Percentiles rank a stretch among this genome's conserved stretches.
These are phyloP conservation scores for Oxytorus armatus DNA, from an alignment of 2,888 invertebrate genomes.

Conservation along the genomic window DNA sequence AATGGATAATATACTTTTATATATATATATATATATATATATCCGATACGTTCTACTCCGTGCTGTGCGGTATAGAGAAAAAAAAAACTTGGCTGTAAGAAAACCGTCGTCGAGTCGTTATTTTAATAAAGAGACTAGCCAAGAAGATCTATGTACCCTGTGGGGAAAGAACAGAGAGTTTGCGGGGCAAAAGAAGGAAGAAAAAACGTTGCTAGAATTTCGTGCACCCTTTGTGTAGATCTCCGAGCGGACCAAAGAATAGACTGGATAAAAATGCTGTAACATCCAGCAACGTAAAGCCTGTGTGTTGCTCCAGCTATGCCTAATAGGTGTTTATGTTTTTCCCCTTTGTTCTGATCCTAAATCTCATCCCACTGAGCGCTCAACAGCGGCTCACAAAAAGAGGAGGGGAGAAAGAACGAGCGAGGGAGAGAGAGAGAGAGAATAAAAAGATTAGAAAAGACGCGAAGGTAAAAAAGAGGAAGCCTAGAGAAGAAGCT, in stretches of 20 bases:
- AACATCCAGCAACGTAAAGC: conserved; percentile 22
- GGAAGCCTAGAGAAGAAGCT: conserved; percentile 16
- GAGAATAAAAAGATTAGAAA: conserved; percentile 40
- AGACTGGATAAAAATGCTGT: conserved; percentile 19
- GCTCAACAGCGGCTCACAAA: neutral
- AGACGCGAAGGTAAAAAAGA: conserved; percentile 14
- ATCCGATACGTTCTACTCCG: conserved; percentile 1
- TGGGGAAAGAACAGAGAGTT: conserved; percentile 5
- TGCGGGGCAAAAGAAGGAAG: neutral
- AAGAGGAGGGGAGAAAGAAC: too few relatives aligned
- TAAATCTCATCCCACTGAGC: conserved; percentile 23
- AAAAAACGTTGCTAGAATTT: conserved; percentile 48
- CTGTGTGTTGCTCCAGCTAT: conserved; percentile 28
- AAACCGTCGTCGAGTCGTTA: conserved; percentile 53
- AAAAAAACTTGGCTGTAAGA: conserved; percentile 50
- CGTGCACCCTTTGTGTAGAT: conserved; percentile 28
- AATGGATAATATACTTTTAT: neutral
- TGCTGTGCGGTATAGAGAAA: conserved; percentile 18
- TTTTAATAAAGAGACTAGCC: conserved; percentile 63
- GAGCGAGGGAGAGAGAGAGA: too few relatives aligned
- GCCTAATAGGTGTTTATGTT: conserved; percentile 63
- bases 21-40: conserved; percentile 9
- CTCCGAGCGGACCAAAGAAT: conserved; percentile 2
- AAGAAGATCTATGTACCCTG: conserved; percentile 36
- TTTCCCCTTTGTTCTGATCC: conserved; percentile 61